Evolutionary conservation across 2,113 vertebrate species (phyloP).

Genomic region (Orycteropus afer): DNA sequence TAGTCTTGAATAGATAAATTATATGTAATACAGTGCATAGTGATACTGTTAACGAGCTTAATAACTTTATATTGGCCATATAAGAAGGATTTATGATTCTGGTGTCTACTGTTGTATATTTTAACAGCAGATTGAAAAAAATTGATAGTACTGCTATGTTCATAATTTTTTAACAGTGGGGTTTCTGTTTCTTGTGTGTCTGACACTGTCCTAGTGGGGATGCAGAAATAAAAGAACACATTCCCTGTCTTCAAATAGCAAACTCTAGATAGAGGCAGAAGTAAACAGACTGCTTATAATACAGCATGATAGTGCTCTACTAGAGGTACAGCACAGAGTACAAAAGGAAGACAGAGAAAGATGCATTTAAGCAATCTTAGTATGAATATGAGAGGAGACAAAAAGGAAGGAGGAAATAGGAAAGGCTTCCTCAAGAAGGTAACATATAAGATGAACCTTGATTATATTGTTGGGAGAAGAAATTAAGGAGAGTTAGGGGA

Average conservation of each 20-base stretch:
- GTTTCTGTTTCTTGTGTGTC: slow-evolving; percentile 39
- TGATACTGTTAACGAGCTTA: slow-evolving; percentile 21
- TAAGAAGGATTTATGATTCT: slow-evolving; percentile 40
- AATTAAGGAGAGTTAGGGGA: not conserved
- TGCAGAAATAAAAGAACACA: slow-evolving; percentile 18
- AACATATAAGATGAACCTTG: slow-evolving; percentile 28
- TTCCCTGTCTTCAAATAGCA: slow-evolving; percentile 28
- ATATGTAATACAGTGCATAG: not conserved
- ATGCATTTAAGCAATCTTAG: not conserved
- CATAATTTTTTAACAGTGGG: slow-evolving; percentile 35
- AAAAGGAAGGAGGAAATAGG: not conserved
- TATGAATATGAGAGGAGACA: not conserved
- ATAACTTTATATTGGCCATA: not conserved
- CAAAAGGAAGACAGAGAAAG: not conserved
- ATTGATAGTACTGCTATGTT: slow-evolving; percentile 22
- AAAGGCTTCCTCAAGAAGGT: slow-evolving; percentile 27
- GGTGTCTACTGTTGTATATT: slow-evolving; percentile 31
- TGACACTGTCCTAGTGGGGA: not conserved
- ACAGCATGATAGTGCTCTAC: not conserved
- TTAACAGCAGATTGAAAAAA: slow-evolving; percentile 44
- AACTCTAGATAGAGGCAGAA: slow-evolving; percentile 24
- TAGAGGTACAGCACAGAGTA: not conserved
- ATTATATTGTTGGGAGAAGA: slow-evolving; percentile 43
- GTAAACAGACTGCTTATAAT: not conserved
- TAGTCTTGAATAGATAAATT: slow-evolving; percentile 21